Base-by-base conservation (phyloP, 2,113 vertebrate species). In the Andinoacara biseriatus region DNA sequence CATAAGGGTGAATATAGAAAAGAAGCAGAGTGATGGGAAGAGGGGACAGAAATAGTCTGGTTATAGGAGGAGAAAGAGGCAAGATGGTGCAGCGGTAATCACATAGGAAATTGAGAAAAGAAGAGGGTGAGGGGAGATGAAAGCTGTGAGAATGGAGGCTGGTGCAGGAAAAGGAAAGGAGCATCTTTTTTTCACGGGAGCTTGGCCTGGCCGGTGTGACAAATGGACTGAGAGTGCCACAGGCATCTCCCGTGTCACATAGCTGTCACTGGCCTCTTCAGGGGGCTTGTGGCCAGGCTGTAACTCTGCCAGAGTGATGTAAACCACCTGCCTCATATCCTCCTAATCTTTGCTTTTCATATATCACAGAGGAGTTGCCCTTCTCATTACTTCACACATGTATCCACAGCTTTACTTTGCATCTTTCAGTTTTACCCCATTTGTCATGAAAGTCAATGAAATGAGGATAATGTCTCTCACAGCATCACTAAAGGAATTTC, bases 181-280 rank as follows among this genome's bases (percentile, higher is more conserved):
- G 62, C 38, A 10, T 74, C 65, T 80, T 76, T 69, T 52, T 85
- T 83, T 74, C 57, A 65, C n/a, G 72, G 60, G 58, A 20, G 72
- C 69, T 59, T n/a, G 61, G 65, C 69, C 5, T 0, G 81, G 54
- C 29, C 8, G 5, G 10, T 57, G 60, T 87, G 90, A 93, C 80
- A 86, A 93, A 94, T 91, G 86, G 86, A 83, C 86, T 82, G 63
- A 77, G 78, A 74, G 82, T 80, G 81, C 83, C 86, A 63, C 35
- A 10, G 58, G 60, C 77, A 9, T 91, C 84, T 90, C 78, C 82
- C 6, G 90, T 89, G 89, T 91, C 90, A 86, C 54, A 1, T 29
- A 56, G 20, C 72, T 78, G 86, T 86, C 87, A 24, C 78, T 15
- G 84, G 67, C 77, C 78, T 67, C 49, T 86, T 86, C 87, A 26